Conservation (phyloP, 1,140 invertebrate species). For the Pantala flavescens region DNA sequence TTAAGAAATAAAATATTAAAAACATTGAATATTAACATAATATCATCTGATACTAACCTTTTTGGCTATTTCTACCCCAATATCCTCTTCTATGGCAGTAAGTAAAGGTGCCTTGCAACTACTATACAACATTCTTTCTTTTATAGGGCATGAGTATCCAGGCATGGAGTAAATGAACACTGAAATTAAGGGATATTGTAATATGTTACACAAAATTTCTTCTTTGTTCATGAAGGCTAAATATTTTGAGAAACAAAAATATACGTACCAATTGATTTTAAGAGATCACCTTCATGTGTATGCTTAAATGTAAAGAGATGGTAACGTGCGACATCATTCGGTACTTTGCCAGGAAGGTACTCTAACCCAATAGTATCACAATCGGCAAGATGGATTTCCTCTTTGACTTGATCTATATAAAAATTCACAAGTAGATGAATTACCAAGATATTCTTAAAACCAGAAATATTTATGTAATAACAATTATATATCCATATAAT, state of each 20-base stretch:
- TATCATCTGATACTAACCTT: slow-evolving; percentile 49
- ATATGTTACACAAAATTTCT: not conserved
- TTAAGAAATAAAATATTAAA: too few species aligned
- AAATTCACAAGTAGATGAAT: slow-evolving; percentile 18
- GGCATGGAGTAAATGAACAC: slow-evolving; percentile 98
- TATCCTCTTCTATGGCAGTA: slow-evolving; percentile 54
- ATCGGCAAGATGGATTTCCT: slow-evolving; percentile 63
- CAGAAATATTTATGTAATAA: too few species aligned
- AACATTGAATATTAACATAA: too few species aligned
- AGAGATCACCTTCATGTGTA: slow-evolving; percentile 81
- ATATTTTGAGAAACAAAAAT: slow-evolving; percentile 15
- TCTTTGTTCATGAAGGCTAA: not conserved
- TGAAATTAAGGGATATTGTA: slow-evolving; percentile 32
- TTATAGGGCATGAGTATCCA: slow-evolving; percentile 84
- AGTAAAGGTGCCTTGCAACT: slow-evolving; percentile 86
- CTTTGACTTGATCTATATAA: slow-evolving; percentile 56
- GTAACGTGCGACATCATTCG: slow-evolving; percentile 75
- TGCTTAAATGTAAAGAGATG: slow-evolving; percentile 88
- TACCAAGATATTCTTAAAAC: too few species aligned
- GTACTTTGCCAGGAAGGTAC: slow-evolving; percentile 63
- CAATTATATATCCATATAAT: slow-evolving; percentile 6
- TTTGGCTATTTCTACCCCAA: slow-evolving; percentile 66
- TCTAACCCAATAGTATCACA: slow-evolving; percentile 43
- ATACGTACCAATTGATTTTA: slow-evolving; percentile 64
- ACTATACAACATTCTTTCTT: slow-evolving; percentile 96